Base-by-base conservation (phyloP, 2,797 vertebrate genomes). In the Sebastes steindachneri region DNA sequence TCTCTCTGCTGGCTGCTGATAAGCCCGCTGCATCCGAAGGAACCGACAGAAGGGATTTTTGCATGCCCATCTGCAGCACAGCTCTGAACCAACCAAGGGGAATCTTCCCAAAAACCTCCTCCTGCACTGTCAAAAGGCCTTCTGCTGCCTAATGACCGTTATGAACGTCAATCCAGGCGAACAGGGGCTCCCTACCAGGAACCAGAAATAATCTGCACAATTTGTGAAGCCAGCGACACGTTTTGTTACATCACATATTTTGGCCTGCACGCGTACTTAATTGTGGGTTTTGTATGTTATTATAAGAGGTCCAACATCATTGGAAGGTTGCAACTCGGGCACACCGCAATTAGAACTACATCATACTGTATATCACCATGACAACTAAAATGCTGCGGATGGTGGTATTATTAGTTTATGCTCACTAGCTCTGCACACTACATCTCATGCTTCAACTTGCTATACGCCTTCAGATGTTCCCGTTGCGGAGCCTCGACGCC, bases 331-430 rank as follows among this genome's bases (percentile, higher is more conserved):
- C 74, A 73, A 79, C 62, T 6, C 62, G 69, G 66, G 63, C 68
- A 83, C 68, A 67, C 68, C 71, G 57, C 75, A 79, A 86, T 87
- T 77, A 82, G 29, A 84, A 62, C 41, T 12, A 41, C n/a, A 23
- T 81, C 85, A 89, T 89, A 70, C 68, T 26, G 21, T 31, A 72
- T 48, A 90, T 93, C 35, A 3, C 79, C 86, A 89, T 92, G 91
- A 91, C 89, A 92, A 93, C 91, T 21, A 75, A 85, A 89, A 90
- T 85, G 83, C 84, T 80, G 83, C 53, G 26, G 70, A 86, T 85
- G 77, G 84, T 82, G 73, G 28, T 90, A 91, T 93, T 89, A 90
- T 91, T 91, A 91, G 86, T 86, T 87, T 71, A 80, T 72, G 82
- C 77, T 83, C 33, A 35, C 74, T 82, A n/a, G 75, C 83, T 79